Evolutionary conservation across 92 coral and sea anemone species (phyloP).

Genomic region (Micromussa lordhowensis): DNA sequence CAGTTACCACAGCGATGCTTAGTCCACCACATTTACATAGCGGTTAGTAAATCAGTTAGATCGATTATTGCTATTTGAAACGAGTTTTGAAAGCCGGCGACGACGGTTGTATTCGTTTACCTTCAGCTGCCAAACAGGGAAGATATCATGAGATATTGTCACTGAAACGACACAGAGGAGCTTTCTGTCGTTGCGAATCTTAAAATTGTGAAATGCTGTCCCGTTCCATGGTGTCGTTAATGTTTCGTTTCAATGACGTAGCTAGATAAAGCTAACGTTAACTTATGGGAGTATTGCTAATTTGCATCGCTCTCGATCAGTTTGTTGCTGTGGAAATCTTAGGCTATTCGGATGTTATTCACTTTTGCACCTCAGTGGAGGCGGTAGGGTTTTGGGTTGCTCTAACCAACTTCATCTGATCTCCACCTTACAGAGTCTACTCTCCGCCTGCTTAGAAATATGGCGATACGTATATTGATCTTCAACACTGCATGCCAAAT

Average conservation of each 20-base stretch:
- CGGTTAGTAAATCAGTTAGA: too few species aligned
- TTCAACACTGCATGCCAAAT: background rate
- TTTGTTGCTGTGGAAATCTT: background rate
- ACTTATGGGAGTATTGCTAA: background rate
- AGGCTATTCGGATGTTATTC: too few species aligned
- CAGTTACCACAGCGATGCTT: too few species aligned
- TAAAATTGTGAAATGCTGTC: background rate
- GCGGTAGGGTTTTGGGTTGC: too few species aligned
- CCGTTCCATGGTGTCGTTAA: background rate
- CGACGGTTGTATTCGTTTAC: background rate
- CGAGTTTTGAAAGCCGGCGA: background rate
- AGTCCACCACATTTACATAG: too few species aligned
- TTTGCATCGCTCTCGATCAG: too few species aligned
- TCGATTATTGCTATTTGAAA: too few species aligned
- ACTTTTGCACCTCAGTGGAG: too few species aligned
- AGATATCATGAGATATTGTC: background rate
- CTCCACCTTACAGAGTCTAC: too few species aligned
- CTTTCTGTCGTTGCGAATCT: background rate
- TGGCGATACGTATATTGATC: too few species aligned
- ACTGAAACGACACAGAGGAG: background rate
- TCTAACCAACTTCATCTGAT: too few species aligned
- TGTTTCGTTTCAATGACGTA: background rate
- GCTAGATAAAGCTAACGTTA: background rate
- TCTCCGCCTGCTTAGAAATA: too few species aligned
- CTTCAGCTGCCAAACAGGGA: background rate